phyloP scores from a whole-genome alignment of 30 jellyfish, hydroid and myxozoan genomes.

The Aurelia sp. region DNA sequence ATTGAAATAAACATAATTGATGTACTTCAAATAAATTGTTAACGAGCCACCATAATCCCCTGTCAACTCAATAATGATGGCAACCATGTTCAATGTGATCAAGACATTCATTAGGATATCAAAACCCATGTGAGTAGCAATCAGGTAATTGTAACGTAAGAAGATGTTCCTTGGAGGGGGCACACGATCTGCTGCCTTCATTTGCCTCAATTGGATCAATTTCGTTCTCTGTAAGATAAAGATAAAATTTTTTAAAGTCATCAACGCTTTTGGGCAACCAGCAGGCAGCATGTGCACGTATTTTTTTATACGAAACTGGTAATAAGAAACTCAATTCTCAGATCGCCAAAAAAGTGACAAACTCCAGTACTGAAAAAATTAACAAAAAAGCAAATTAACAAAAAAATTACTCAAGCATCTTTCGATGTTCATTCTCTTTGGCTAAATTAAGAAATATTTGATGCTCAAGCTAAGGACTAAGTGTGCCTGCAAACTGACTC shows the following conservation, averaged over 20 bases:
- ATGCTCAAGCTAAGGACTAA: too few relatives aligned
- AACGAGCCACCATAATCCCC: slow-evolving; percentile 63
- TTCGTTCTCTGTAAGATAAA: slow-evolving; percentile 58
- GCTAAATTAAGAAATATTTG: too few relatives aligned
- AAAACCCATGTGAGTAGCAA: slow-evolving; percentile 90
- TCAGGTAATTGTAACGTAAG: slow-evolving; percentile 92
- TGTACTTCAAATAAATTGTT: slow-evolving; percentile 58
- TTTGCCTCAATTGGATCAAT: slow-evolving; percentile 75
- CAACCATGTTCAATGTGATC: slow-evolving; percentile 85
- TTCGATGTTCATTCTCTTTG: too few relatives aligned
- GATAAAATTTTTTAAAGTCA: background rate
- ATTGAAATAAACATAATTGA: slow-evolving; percentile 84
- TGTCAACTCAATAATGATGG: slow-evolving; percentile 76
- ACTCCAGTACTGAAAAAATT: too few relatives aligned
- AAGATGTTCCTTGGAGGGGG: slow-evolving; percentile 96
- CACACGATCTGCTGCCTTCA: slow-evolving; percentile 84
- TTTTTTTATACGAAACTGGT: too few relatives aligned
- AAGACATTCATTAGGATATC: slow-evolving; percentile 81
- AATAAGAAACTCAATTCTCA: too few relatives aligned
- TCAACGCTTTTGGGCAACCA: too few relatives aligned
- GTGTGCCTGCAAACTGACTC: too few relatives aligned
- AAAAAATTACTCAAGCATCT: too few relatives aligned
- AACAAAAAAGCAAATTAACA: too few relatives aligned
- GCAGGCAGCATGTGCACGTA: background rate
- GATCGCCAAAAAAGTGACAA: too few relatives aligned